Conservation (phyloP, 1,140 invertebrate genomes). For the Aphaenogaster rudis region DNA sequence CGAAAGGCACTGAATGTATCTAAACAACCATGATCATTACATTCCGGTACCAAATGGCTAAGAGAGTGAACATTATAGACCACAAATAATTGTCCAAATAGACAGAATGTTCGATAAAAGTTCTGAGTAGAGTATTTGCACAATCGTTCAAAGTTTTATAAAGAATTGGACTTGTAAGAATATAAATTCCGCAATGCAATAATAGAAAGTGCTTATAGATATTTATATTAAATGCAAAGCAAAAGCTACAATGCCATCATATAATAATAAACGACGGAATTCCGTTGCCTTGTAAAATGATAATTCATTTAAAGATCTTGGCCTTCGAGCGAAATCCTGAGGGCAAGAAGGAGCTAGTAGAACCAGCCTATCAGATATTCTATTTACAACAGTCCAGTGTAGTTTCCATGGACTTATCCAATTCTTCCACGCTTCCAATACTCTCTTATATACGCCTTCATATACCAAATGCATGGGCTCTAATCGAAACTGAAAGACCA, state of each 20-base stretch:
- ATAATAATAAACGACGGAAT: constrained; percentile 34
- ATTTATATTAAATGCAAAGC: constrained; percentile 23
- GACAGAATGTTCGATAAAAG: constrained; percentile 24
- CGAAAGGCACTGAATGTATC: constrained; percentile 39
- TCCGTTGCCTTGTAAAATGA: constrained; percentile 43
- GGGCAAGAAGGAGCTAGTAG: constrained; percentile 12
- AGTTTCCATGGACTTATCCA: constrained; percentile 22
- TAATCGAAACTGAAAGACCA: constrained; percentile 36
- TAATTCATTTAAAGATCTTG: constrained; percentile 26
- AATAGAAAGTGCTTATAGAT: constrained; percentile 38
- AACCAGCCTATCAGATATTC: neutral
- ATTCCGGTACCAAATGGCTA: constrained; percentile 18
- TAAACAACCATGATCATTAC: constrained; percentile 32
- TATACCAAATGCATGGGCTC: constrained; percentile 39
- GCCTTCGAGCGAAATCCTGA: constrained; percentile 2
- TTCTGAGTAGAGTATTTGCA: constrained; percentile 34
- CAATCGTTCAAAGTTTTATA: neutral
- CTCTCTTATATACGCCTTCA: constrained; percentile 5
- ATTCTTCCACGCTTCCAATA: constrained; percentile 5
- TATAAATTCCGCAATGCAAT: constrained; percentile 31
- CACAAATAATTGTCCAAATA: constrained; percentile 23
- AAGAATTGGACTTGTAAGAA: constrained; percentile 14
- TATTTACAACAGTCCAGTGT: constrained; percentile 21
- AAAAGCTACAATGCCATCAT: constrained; percentile 35
- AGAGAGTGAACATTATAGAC: constrained; percentile 44